Conservation (phyloP, 2,797 vertebrate species). For the Perodicticus potto region DNA sequence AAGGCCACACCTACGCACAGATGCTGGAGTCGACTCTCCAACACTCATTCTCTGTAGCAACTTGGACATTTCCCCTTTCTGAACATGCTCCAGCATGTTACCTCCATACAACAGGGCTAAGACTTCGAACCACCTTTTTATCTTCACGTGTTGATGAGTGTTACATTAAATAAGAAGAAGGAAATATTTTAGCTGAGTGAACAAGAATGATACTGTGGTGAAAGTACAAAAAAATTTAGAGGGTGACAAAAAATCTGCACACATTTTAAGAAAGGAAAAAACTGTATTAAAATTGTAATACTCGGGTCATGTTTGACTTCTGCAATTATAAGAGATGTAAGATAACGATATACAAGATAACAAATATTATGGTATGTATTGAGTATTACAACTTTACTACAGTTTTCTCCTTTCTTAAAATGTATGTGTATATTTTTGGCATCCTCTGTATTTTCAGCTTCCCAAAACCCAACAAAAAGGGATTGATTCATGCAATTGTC, state of each 20-base stretch:
- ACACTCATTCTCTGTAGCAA: neutral
- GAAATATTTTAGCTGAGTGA: neutral
- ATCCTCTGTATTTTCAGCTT: neutral
- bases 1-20: neutral
- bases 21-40: neutral
- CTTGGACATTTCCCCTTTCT: slow-evolving; percentile 61
- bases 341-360: too few species aligned
- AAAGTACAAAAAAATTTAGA: slow-evolving; percentile 32
- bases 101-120: slow-evolving; percentile 49
- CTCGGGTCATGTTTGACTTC: too few species aligned
- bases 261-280: too few species aligned
- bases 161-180: slow-evolving; percentile 57
- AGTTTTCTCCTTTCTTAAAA: too few species aligned
- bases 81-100: slow-evolving; percentile 65
- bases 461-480: slow-evolving; percentile 67
- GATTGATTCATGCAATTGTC: neutral
- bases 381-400: too few species aligned
- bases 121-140: slow-evolving; percentile 68
- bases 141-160: slow-evolving; percentile 64
- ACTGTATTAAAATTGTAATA: too few species aligned
- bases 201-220: neutral
- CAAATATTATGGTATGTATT: too few species aligned
- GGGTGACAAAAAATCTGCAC: too few species aligned
- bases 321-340: too few species aligned
- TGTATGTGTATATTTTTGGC: too few species aligned